phyloP scores from a whole-genome alignment of 1,140 invertebrate genomes.

The Pomacea maculata region DNA sequence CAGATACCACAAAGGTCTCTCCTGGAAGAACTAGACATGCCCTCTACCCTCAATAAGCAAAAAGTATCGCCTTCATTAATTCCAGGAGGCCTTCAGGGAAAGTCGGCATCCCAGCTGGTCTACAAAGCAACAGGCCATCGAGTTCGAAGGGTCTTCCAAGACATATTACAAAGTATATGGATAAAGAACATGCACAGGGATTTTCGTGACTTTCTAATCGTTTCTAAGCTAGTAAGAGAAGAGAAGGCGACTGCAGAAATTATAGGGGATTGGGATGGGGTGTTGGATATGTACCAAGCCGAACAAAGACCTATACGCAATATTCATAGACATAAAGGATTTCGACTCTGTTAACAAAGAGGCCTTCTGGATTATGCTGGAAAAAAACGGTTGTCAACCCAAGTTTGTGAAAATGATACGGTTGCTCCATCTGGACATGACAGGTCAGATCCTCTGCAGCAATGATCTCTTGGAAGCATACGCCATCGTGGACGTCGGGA shows the following conservation, averaged over 20 bases:
- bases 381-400: constrained; percentile 8
- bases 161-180: constrained; percentile 10
- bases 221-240: constrained; percentile 33
- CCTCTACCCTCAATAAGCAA: not conserved
- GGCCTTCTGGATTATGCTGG: not conserved
- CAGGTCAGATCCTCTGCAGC: constrained; percentile 3
- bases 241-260: constrained; percentile 27
- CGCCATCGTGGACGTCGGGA: constrained; percentile 23
- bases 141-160: not conserved
- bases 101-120: constrained; percentile 20
- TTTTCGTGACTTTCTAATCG: constrained; percentile 25
- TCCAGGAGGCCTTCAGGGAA: constrained; percentile 16
- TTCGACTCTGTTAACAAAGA: constrained; percentile 9
- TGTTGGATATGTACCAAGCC: constrained; percentile 20
- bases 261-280: constrained; percentile 22
- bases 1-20: not conserved
- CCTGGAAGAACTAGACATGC: not conserved
- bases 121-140: constrained; percentile 5
- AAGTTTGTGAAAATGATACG: constrained; percentile 16
- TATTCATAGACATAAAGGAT: not conserved
- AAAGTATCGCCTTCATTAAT: not conserved
- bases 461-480: constrained; percentile 8
- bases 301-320: constrained; percentile 13
- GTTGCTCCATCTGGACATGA: constrained; percentile 23
- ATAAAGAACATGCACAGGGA: constrained; percentile 25